A percentile compares a stretch with the other conserved stretches of the same genome.
Evolutionary conservation across 2,797 vertebrate species (phyloP).

Genomic region (Helicolenus hilgendorfi): DNA sequence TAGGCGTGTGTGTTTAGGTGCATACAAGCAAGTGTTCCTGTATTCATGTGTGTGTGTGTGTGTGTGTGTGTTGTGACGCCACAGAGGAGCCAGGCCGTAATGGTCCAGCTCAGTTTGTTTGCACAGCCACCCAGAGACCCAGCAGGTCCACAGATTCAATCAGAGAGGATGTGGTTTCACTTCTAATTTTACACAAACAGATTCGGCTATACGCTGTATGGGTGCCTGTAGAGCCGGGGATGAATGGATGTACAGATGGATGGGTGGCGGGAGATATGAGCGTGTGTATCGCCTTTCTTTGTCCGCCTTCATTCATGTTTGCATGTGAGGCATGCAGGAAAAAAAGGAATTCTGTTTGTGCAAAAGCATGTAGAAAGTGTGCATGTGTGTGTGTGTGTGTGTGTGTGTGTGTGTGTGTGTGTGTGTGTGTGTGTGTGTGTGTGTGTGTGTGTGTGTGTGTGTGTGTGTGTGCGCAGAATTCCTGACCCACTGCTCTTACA

Average conservation of each 20-base stretch:
- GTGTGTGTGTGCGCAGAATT: constrained; percentile 17
- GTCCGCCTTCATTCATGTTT: constrained; percentile 22
- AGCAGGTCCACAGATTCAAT: constrained; percentile 81
- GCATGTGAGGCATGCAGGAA: constrained; percentile 29
- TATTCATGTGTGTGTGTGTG: neutral
- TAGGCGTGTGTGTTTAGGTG: neutral
- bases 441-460: neutral
- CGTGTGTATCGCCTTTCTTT: neutral
- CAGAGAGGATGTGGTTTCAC: constrained; percentile 85
- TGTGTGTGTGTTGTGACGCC: constrained; percentile 16
- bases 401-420: neutral
- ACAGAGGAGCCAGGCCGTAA: constrained; percentile 65
- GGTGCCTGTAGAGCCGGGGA: constrained; percentile 12
- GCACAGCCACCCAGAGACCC: constrained; percentile 77
- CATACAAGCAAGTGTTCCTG: neutral
- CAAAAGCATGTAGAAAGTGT: constrained; percentile 2
- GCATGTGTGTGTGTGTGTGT: neutral
- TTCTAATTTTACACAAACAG: constrained; percentile 81
- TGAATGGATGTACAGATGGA: constrained; percentile 46
- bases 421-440: constrained; percentile 1
- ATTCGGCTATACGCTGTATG: constrained; percentile 31
- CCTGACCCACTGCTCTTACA: constrained; percentile 46
- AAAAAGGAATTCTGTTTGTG: constrained; percentile 26
- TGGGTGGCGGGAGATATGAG: constrained; percentile 17
- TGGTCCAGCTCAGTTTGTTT: constrained; percentile 79